These are phyloP conservation scores for Meleagris gallopavo DNA, from an alignment of 2,113 vertebrate species.

Conservation along the genomic window DNA sequence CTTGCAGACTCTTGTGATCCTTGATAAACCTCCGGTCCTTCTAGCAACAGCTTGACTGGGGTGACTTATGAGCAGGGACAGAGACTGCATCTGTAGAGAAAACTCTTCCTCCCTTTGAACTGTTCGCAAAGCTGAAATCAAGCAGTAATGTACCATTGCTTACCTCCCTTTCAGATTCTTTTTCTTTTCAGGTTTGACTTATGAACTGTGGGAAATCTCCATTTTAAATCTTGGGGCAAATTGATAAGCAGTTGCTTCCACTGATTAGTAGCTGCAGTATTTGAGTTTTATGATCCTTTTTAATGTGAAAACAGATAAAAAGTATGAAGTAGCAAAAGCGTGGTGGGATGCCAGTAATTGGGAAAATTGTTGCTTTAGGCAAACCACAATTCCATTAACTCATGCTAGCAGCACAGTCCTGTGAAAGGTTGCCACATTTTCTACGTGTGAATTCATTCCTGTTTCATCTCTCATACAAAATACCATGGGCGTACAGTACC, in stretches of 20 bases:
- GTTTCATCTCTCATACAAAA: background rate
- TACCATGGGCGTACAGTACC: fast-evolving
- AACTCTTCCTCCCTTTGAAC: background rate
- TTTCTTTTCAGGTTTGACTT: background rate
- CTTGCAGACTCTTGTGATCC: background rate
- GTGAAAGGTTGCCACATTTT: background rate
- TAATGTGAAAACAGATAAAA: background rate
- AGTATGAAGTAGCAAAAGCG: background rate
- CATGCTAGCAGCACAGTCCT: background rate
- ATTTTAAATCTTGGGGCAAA: background rate
- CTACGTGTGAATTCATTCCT: background rate
- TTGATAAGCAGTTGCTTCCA: background rate
- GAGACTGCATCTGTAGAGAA: background rate
- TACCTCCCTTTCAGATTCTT: background rate
- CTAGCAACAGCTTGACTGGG: fast-evolving
- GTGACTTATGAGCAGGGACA: background rate
- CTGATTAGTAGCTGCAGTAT: background rate
- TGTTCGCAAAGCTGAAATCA: background rate
- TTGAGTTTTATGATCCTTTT: background rate
- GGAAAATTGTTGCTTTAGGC: background rate
- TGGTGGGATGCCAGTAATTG: background rate
- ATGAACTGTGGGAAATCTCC: background rate
- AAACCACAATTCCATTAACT: background rate
- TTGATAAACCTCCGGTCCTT: background rate
- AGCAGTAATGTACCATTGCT: fast-evolving